Evolutionary conservation across 2,888 invertebrate species (phyloP).

Genomic region (Agrochola litura): DNA sequence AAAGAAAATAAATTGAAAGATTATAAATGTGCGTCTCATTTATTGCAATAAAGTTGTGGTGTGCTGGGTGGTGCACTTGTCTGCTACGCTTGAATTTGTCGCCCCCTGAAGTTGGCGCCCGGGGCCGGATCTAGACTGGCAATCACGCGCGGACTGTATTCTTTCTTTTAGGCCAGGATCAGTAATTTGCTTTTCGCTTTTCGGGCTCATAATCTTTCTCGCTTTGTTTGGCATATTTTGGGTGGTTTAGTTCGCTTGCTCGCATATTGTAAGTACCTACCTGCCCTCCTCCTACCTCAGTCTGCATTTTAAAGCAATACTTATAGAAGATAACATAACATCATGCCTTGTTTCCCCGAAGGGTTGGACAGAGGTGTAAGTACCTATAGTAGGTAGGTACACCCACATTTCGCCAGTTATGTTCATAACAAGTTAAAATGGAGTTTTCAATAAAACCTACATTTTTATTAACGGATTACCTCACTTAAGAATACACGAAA

Average conservation of each 20-base stretch:
- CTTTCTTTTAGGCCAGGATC: neutral
- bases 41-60: no score
- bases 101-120: no score
- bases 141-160: no score
- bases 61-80: no score
- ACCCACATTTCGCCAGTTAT: neutral
- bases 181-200: neutral
- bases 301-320: neutral
- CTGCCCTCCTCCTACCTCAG: neutral
- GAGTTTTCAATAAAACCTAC: neutral
- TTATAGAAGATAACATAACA: neutral
- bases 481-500: slow-evolving; percentile 21
- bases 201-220: neutral
- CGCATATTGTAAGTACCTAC: neutral
- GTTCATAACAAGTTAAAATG: neutral
- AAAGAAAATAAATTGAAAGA: no score
- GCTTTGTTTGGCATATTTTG: neutral
- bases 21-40: no score
- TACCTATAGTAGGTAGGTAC: neutral
- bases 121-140: no score
- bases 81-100: no score
- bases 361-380: neutral
- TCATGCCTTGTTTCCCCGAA: neutral
- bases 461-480: neutral
- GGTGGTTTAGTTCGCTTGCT: neutral